These are phyloP conservation scores for Napeogenes sylphis DNA, from an alignment of 2,888 invertebrate genomes.

Conservation along the genomic window DNA sequence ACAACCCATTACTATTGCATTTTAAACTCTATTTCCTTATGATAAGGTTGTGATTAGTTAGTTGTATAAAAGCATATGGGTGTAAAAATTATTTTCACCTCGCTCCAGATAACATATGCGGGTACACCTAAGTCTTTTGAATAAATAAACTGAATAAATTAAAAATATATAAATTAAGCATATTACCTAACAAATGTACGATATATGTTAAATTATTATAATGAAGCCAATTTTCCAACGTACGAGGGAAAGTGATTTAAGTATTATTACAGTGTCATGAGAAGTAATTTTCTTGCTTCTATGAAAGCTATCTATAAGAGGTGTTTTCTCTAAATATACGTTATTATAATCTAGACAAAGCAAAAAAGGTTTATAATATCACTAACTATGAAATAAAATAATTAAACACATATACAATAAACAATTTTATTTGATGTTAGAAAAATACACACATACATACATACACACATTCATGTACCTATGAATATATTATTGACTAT, in stretches of 20 bases:
- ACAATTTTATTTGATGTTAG: too few relatives aligned
- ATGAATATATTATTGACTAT: not conserved
- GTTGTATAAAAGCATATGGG: not conserved
- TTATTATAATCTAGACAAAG: too few relatives aligned
- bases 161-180: not conserved
- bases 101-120: constrained; percentile 32
- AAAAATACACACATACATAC: too few relatives aligned
- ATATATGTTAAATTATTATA: not conserved
- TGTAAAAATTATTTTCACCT: constrained; percentile 32
- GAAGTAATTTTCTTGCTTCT: constrained; percentile 37
- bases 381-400: too few relatives aligned
- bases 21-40: not conserved
- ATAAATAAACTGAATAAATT: not conserved
- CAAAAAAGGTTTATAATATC: too few relatives aligned
- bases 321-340: not conserved
- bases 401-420: too few relatives aligned
- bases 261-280: constrained; percentile 22
- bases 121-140: constrained; percentile 4
- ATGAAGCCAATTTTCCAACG: not conserved
- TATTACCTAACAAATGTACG: not conserved
- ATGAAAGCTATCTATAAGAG: constrained; percentile 40
- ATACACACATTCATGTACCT: not conserved
- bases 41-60: not conserved
- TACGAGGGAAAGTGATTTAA: constrained; percentile 28
- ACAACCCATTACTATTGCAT: not conserved